These are phyloP conservation scores for Nasonia giraulti DNA, from an alignment of 1,140 invertebrate genomes.

Conservation along the genomic window DNA sequence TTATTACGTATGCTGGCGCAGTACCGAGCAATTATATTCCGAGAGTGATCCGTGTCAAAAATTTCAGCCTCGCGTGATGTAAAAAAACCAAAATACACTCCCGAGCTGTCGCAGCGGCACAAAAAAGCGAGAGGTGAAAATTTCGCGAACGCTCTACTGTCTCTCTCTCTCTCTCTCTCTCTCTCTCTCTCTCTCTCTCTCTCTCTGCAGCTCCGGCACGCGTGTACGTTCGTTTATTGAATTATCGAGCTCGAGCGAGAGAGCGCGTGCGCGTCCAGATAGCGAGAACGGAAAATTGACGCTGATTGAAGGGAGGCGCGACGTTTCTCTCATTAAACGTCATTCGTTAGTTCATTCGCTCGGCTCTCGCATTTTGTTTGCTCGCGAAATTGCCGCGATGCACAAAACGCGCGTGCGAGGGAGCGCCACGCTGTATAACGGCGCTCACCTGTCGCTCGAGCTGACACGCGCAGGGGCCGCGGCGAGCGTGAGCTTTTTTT, in stretches of 20 bases:
- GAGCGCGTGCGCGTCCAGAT: conserved; percentile 35
- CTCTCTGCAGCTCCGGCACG: not conserved
- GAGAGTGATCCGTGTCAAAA: not conserved
- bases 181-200: not conserved
- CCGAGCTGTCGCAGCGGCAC: not conserved
- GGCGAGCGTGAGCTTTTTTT: not conserved
- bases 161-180: not conserved
- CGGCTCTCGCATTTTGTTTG: conserved; percentile 50
- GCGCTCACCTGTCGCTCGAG: conserved; percentile 31
- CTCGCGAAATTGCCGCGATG: conserved; percentile 33
- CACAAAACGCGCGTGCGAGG: conserved; percentile 21
- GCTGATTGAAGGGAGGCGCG: conserved; percentile 69
- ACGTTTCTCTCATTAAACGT: conserved; percentile 66
- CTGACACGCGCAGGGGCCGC: not conserved
- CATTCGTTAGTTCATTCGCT: conserved; percentile 68
- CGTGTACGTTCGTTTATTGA: conserved; percentile 58
- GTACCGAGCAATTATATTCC: not conserved
- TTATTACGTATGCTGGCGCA: not conserved
- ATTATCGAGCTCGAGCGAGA: conserved; percentile 64
- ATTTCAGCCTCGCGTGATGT: not conserved
- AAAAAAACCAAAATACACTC: not conserved
- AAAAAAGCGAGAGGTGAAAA: not conserved
- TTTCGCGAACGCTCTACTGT: not conserved
- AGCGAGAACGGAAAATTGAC: conserved; percentile 61
- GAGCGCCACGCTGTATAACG: not conserved